Conservation (phyloP, 1,140 invertebrate species). For the Drosophila rhopaloa region DNA sequence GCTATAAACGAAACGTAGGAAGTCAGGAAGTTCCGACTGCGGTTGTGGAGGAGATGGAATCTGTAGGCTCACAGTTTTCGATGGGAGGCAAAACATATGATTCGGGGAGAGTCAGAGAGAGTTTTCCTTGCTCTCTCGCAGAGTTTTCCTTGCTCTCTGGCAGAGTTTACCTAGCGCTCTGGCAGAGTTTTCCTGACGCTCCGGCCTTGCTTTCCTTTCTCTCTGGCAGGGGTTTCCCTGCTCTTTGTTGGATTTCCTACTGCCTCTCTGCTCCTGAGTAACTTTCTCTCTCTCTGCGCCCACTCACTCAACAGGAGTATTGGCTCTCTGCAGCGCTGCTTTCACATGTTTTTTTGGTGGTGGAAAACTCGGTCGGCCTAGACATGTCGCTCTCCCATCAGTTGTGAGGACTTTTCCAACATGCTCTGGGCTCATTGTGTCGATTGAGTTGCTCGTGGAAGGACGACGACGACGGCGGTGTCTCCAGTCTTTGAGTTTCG, state of each 20-base stretch:
- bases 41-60: constrained; percentile 57
- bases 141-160: constrained; percentile 10
- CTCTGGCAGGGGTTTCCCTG: constrained; percentile 2
- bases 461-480: constrained; percentile 71
- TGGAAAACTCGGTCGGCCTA: constrained; percentile 59
- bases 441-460: constrained; percentile 84
- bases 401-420: constrained; percentile 79
- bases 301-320: constrained; percentile 36
- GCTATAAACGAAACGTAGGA: constrained; percentile 67
- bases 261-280: neutral
- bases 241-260: constrained; percentile 6
- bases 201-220: constrained; percentile 9
- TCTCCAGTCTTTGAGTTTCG: constrained; percentile 25
- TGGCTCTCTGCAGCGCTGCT: constrained; percentile 24
- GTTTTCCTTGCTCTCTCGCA: constrained; percentile 2
- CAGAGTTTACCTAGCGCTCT: constrained; percentile 10
- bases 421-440: constrained; percentile 79
- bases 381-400: constrained; percentile 36
- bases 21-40: constrained; percentile 76
- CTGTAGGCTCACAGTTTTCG: constrained; percentile 31
- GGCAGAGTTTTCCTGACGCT: constrained; percentile 8
- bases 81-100: constrained; percentile 63
- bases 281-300: constrained; percentile 24
- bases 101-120: constrained; percentile 7
- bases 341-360: constrained; percentile 60